Percentiles rank a stretch among this genome's conserved stretches.
Conservation (phyloP, 2,113 vertebrate species). For the Lophius piscatorius region DNA sequence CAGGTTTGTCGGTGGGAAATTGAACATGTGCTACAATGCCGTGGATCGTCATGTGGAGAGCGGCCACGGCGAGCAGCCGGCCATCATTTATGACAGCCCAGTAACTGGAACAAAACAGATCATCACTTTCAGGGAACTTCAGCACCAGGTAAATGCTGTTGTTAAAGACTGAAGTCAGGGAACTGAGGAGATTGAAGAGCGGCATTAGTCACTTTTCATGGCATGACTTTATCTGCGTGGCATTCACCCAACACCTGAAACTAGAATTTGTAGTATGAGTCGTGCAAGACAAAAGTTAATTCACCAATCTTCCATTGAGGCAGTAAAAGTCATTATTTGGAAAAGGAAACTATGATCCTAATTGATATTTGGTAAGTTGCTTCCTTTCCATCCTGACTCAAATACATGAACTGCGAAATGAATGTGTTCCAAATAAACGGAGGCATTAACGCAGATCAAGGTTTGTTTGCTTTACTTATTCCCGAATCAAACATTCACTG, state of each 20-base stretch:
- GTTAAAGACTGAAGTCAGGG: background rate
- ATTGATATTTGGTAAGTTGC: background rate
- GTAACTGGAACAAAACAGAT: conserved; percentile 87
- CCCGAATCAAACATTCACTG: too few species aligned
- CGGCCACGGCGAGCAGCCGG: conserved; percentile 86
- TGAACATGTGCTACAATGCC: conserved; percentile 96
- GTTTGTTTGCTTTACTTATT: too few species aligned
- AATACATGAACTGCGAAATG: background rate
- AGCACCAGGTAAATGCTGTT: conserved; percentile 83
- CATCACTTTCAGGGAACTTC: conserved; percentile 88
- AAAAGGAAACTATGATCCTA: conserved; percentile 8
- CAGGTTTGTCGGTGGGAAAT: conserved; percentile 93
- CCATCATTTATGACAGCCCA: conserved; percentile 94
- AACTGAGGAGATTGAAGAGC: background rate
- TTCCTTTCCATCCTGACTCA: background rate
- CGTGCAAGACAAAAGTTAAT: conserved; percentile 5
- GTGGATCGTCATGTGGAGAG: conserved; percentile 91
- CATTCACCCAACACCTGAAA: background rate
- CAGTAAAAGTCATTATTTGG: too few species aligned
- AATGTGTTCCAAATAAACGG: conserved; percentile 13
- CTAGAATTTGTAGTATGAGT: conserved; percentile 2
- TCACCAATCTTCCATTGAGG: background rate
- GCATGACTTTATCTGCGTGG: background rate
- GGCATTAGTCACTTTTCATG: background rate
- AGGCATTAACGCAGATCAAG: too few species aligned